Evolutionary conservation across 2,797 vertebrate genomes (phyloP).

Genomic region (Argentina silus): DNA sequence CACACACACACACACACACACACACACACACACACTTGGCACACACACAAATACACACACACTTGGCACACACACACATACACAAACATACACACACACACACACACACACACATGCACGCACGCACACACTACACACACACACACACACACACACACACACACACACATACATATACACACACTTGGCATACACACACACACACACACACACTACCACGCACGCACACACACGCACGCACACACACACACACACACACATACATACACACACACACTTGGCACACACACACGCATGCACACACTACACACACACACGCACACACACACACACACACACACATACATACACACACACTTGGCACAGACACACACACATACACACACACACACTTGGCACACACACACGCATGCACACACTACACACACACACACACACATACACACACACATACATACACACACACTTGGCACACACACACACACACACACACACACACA

Average conservation of each 20-base stretch:
- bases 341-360: slow-evolving; percentile 19
- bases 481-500: slow-evolving; percentile 25
- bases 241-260: slow-evolving; percentile 8
- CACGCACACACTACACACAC: too few species aligned
- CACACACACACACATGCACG: slow-evolving; percentile 10
- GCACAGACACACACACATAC: slow-evolving; percentile 21
- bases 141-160: slow-evolving; percentile 13
- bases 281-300: slow-evolving; percentile 22
- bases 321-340: slow-evolving; percentile 25
- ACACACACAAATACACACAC: slow-evolving; percentile 7
- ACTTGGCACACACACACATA: slow-evolving; percentile 5
- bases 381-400: too few species aligned
- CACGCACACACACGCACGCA: too few species aligned
- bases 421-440: slow-evolving; percentile 22
- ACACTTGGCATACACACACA: slow-evolving; percentile 11
- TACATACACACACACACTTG: slow-evolving; percentile 18
- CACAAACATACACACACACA: slow-evolving; percentile 12
- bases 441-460: slow-evolving; percentile 22
- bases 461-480: slow-evolving; percentile 27
- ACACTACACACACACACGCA: slow-evolving; percentile 19
- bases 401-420: too few species aligned
- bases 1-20: slow-evolving; percentile 10
- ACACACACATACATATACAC: slow-evolving; percentile 9
- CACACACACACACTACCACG: slow-evolving; percentile 3
- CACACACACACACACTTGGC: slow-evolving; percentile 3